phyloP scores from a whole-genome alignment of 1,140 invertebrate species.

The Platyscapa corneri region DNA sequence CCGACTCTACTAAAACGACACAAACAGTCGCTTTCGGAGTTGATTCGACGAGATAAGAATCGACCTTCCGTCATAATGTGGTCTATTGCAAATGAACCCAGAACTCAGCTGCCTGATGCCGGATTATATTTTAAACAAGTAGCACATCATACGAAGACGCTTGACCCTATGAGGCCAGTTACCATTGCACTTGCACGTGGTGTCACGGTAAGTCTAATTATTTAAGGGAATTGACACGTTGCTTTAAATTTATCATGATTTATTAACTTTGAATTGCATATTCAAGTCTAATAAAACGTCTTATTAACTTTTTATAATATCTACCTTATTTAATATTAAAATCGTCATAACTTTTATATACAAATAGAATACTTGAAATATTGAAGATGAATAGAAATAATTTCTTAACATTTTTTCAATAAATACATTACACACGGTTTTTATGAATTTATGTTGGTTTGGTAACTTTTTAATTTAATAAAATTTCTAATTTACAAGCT shows the following conservation, averaged over 20 bases:
- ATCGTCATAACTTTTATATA: no score
- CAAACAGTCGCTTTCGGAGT: conserved; percentile 86
- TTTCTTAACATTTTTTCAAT: no score
- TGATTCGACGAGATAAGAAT: conserved; percentile 94
- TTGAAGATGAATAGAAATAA: no score
- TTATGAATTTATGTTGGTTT: no score
- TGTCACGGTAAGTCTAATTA: conserved; percentile 65
- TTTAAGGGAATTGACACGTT: background rate
- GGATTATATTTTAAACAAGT: conserved; percentile 91
- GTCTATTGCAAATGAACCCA: conserved; percentile 97
- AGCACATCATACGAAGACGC: conserved; percentile 78
- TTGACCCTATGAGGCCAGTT: conserved; percentile 87
- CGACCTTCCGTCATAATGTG: conserved; percentile 95
- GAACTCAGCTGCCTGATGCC: conserved; percentile 79
- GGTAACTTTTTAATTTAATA: no score
- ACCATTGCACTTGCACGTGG: conserved; percentile 80
- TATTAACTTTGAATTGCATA: no score
- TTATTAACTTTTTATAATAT: no score
- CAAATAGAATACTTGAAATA: no score
- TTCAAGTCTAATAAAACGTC: no score
- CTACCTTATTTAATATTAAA: no score
- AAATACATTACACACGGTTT: no score
- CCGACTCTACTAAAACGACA: conserved; percentile 83
- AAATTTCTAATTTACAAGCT: no score
- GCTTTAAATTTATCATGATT: background rate